A percentile compares a stretch with the other conserved stretches of the same genome.
These are phyloP conservation scores for Nasonia longicornis DNA, from an alignment of 1,140 invertebrate genomes.

Conservation along the genomic window DNA sequence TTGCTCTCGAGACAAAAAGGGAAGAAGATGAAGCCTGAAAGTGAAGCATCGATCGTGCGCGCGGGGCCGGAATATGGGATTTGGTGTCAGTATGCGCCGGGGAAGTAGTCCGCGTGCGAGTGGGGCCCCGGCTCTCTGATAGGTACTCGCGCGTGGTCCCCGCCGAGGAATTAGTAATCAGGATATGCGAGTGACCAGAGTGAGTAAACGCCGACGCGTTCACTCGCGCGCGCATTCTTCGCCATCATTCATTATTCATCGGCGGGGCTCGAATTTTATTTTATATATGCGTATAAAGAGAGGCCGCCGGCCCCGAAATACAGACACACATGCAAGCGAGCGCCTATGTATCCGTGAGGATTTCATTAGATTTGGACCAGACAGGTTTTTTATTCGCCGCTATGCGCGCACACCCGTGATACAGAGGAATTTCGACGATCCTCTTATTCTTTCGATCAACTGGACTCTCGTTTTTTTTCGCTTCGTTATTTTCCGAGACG, in stretches of 20 bases:
- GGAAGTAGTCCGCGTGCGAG: conserved; percentile 64
- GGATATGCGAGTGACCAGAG: conserved; percentile 54
- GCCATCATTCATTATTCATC: conserved; percentile 53
- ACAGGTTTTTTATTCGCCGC: conserved; percentile 31
- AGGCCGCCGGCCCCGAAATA: background rate
- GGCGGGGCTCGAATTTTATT: conserved; percentile 31
- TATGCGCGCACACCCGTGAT: background rate
- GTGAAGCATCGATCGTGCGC: conserved; percentile 49
- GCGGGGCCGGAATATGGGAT: conserved; percentile 64
- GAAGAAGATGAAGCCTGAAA: conserved; percentile 26
- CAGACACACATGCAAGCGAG: background rate
- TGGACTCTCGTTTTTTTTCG: conserved; percentile 10
- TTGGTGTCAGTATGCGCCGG: conserved; percentile 65
- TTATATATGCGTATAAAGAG: conserved; percentile 21
- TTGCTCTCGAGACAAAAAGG: conserved; percentile 23
- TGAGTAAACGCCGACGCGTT: background rate
- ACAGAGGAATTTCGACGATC: conserved; percentile 19
- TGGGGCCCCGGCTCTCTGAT: background rate
- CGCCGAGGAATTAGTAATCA: conserved; percentile 66
- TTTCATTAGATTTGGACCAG: conserved; percentile 34
- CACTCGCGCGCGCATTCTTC: conserved; percentile 37
- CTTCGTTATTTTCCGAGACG: background rate
- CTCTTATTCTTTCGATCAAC: background rate
- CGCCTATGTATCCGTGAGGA: background rate
- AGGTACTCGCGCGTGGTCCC: conserved; percentile 39